These are phyloP conservation scores for Epicauta chinensis DNA, from an alignment of 1,140 invertebrate species.

Conservation along the genomic window DNA sequence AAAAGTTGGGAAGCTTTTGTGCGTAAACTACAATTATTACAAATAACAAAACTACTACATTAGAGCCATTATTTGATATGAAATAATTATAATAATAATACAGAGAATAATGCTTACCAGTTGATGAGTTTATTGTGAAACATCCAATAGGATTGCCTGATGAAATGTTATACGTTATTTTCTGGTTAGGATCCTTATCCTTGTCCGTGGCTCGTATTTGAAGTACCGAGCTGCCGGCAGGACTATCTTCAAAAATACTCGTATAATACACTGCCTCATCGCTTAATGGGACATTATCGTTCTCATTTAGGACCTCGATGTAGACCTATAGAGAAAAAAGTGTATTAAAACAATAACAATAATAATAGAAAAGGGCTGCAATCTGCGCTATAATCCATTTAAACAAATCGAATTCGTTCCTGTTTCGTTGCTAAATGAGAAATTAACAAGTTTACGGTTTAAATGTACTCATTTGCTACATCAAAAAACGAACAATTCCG, in stretches of 20 bases:
- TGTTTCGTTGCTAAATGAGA: too few relatives aligned
- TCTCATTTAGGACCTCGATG: constrained; percentile 81
- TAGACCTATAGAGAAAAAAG: constrained; percentile 61
- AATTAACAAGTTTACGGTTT: too few relatives aligned
- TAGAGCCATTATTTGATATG: background rate
- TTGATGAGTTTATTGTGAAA: constrained; percentile 78
- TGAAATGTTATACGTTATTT: constrained; percentile 73
- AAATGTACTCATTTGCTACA: too few relatives aligned
- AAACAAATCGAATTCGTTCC: too few relatives aligned
- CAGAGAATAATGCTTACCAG: constrained; percentile 62
- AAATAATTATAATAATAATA: background rate
- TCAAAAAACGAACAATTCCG: too few relatives aligned
- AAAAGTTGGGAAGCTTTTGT: too few relatives aligned
- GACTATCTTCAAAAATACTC: constrained; percentile 75
- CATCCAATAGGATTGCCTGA: constrained; percentile 86
- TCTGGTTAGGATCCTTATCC: constrained; percentile 62
- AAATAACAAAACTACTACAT: background rate
- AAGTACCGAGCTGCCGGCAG: constrained; percentile 64
- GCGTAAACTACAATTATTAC: too few relatives aligned
- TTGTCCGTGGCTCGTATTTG: constrained; percentile 73
- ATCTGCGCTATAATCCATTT: too few relatives aligned
- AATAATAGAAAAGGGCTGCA: too few relatives aligned
- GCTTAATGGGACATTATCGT: constrained; percentile 90
- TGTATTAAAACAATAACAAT: too few relatives aligned
- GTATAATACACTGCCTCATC: constrained; percentile 79